phyloP scores from a whole-genome alignment of 2,113 vertebrate genomes.

The Falco punctatus region DNA sequence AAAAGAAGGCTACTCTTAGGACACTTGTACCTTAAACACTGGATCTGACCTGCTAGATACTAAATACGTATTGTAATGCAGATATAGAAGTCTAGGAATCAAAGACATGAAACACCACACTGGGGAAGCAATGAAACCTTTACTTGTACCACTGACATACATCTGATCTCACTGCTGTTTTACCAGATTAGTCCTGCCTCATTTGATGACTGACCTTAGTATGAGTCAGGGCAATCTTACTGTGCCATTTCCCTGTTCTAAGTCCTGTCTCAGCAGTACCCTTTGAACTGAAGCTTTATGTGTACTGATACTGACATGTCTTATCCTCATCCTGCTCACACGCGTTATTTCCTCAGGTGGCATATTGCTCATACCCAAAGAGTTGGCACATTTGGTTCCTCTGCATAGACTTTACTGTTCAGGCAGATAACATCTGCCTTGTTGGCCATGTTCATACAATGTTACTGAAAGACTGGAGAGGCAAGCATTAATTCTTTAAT shows the following conservation, averaged over 20 bases:
- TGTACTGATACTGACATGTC: not conserved
- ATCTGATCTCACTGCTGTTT: not conserved
- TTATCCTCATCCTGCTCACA: not conserved
- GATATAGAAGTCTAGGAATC: not conserved
- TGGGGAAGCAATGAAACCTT: not conserved
- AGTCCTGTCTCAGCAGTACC: not conserved
- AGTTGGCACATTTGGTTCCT: not conserved
- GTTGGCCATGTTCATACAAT: not conserved
- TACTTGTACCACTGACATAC: not conserved
- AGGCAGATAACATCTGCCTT: conserved; percentile 26
- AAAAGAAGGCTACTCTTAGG: not conserved
- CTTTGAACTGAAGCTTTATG: conserved; percentile 1
- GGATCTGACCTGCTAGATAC: not conserved
- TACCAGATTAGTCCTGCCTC: not conserved
- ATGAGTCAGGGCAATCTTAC: not conserved
- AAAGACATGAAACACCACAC: not conserved
- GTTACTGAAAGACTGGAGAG: not conserved
- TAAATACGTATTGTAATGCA: not conserved
- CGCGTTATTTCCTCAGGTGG: conserved; percentile 26
- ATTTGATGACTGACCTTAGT: not conserved
- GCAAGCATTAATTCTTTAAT: not conserved
- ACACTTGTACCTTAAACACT: not conserved
- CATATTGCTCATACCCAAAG: not conserved
- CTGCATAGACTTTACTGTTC: not conserved
- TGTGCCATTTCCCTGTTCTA: not conserved